Evolutionary conservation across 1,140 invertebrate genomes (phyloP).

Genomic region (Drosophila lowei): DNA sequence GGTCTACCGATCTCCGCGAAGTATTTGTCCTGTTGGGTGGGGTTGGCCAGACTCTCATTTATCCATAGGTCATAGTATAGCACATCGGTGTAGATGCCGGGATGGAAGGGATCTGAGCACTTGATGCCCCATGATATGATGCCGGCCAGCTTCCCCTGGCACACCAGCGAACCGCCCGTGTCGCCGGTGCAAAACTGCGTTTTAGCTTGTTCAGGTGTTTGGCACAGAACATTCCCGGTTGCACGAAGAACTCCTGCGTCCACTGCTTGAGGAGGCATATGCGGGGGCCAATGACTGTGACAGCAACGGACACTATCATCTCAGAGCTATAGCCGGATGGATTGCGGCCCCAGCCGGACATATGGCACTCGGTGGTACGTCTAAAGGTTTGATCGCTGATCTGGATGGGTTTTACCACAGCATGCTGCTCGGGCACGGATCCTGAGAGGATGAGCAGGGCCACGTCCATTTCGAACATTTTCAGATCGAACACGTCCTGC

Average conservation of each 20-base stretch:
- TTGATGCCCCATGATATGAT: conserved; percentile 88
- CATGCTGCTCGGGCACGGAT: conserved; percentile 55
- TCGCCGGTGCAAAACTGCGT: conserved; percentile 83
- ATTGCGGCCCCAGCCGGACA: conserved; percentile 69
- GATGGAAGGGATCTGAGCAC: conserved; percentile 86
- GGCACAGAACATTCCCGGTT: conserved; percentile 74
- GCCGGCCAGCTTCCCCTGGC: conserved; percentile 85
- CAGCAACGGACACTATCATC: conserved; percentile 55
- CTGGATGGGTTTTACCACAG: conserved; percentile 58
- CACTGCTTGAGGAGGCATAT: conserved; percentile 3
- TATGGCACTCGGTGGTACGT: conserved; percentile 55
- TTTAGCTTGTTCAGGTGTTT: conserved; percentile 62
- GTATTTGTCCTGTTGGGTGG: no score
- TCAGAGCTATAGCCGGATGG: conserved; percentile 60
- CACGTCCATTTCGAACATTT: conserved; percentile 62
- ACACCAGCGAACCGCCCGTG: conserved; percentile 86
- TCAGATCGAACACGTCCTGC: conserved; percentile 44
- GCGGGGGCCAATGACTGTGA: conserved; percentile 57
- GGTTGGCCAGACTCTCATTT: no score
- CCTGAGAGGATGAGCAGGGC: conserved; percentile 53
- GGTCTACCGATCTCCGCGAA: no score
- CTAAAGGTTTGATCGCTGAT: conserved; percentile 8
- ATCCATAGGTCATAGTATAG: conserved; percentile 86
- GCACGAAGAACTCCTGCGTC: no score
- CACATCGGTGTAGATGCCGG: conserved; percentile 90